Evolutionary conservation across 2,888 invertebrate species (phyloP), one percentile per base, ranked within the genome.

Genomic region (Drosophila monieri): DNA sequence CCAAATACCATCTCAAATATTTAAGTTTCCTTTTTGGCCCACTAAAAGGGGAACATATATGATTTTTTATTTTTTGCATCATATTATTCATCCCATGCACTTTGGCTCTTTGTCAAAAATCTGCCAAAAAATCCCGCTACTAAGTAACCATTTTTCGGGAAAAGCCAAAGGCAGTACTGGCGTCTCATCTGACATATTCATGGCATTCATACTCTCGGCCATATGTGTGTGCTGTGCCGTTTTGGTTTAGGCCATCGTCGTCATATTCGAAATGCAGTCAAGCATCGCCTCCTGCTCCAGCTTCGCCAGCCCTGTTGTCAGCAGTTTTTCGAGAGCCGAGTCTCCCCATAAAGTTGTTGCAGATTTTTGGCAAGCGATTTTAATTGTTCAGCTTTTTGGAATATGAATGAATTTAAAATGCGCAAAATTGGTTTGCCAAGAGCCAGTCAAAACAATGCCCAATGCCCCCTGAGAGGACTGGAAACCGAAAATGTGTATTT

Each of bases 71-170:
- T 41, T 41, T 41, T 9, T 60, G 72, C 23, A 71, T 71, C 78
- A 80, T 81, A 74, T 77, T 80, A 73, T 60, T 12, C 21, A 47
- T 57, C 15, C 55, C 44, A 64, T 58, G 73, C 83, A 80, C 77
- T 89, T 89, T 89, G 89, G 88, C 89, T 73, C 70, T 74, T 74
- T 85, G 89, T 84, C 89, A 89, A 89, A 76, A 83, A 74, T 46
- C 55, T 69, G 47, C 32, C 47, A 47, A 59, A 35, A 39, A 71
- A 61, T 65, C 69, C 37, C 41, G 56, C 56, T 39, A 53, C 72
- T 62, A 71, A 72, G 52, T 64, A 51, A 64, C 62, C 65, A 43
- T n/a, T 55, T 41, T 58, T 47, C 48, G 35, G 30, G 30, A 32
- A 27, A 41, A n/a, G 1, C 47, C 55, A 32, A 32, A 47, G 55